Evolutionary conservation across 2,888 invertebrate genomes (phyloP).

Genomic region (Orthosia incerta): DNA sequence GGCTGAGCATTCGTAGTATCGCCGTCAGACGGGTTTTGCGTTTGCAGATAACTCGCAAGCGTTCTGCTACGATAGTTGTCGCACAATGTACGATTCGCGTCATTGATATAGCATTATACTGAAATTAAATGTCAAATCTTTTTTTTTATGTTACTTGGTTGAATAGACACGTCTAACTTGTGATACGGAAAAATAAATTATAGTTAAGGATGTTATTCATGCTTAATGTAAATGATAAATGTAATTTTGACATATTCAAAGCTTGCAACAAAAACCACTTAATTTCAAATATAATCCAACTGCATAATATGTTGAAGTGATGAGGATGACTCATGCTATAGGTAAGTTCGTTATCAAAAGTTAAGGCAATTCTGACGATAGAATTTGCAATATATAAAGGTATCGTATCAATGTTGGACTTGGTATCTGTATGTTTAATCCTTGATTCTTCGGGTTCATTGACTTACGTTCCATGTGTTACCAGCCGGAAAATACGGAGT

Average conservation of each 20-base stretch:
- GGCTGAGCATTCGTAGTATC: constrained; percentile 58
- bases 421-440: background rate
- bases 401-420: constrained; percentile 1
- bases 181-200: background rate
- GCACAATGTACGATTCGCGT: constrained; percentile 74
- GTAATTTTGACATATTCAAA: background rate
- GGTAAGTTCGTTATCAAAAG: background rate
- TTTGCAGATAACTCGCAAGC: constrained; percentile 75
- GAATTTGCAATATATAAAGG: constrained; percentile 15
- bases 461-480: constrained; percentile 34
- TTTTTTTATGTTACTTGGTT: constrained; percentile 7
- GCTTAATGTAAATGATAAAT: background rate
- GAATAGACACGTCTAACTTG: background rate
- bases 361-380: constrained; percentile 1
- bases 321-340: constrained; percentile 2
- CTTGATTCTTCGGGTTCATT: constrained; percentile 37
- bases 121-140: constrained; percentile 46
- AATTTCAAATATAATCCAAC: background rate
- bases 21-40: constrained; percentile 71
- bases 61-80: constrained; percentile 75
- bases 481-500: constrained; percentile 56
- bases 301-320: background rate
- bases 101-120: constrained; percentile 63
- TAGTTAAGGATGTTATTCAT: background rate
- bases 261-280: background rate